Base-by-base conservation (phyloP, 2,113 vertebrate species). In the Carassius auratus region DNA sequence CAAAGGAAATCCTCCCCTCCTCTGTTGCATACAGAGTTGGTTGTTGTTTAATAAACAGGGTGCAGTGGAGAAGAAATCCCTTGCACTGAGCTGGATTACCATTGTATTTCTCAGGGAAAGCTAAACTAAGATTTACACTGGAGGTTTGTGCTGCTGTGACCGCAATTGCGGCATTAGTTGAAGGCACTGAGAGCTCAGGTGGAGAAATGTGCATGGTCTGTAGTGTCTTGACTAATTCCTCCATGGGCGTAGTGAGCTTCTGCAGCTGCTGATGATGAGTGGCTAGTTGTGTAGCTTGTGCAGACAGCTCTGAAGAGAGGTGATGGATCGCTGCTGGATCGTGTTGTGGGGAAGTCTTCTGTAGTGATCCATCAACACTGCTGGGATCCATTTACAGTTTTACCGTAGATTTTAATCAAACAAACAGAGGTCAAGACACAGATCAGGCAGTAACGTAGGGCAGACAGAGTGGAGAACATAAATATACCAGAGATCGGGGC, bases 41-140 rank as follows among this genome's bases (percentile, higher is more conserved):
- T 6, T 64, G 23, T 13, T 64, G 61, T 0, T 26, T 26, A 13
- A 62, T 10, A 0, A 62, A 62, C 0, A 62, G 7, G 21, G 59
- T 61, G 7, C 59, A 61, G 10, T 62, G 61, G 10, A 23, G n/a
- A n/a, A 62, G 21, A 3, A 62, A 62, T 0, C 61, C n/a, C 10
- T 62, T 62, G n/a, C n/a, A 26, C 8, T 62, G 8, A 4, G 61
- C 1, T 0, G 61, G n/a, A 0, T 10, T 23, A 1, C 61, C 9
- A 0, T 62, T n/a, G 4, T 23, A 62, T 4, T 62, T 62, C 0
- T 23, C 61, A 4, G 9, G 61, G 10, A 62, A 62, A 0, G 61
- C 9, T 0, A 62, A 12, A 0, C n/a, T 0, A 3, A 10, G 4
- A 26, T 1, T 64, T 0, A 26, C 1, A 1, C 7, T 21, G 19